phyloP scores from a whole-genome alignment of 2,888 invertebrate genomes.

The Coenonympha glycerion region DNA sequence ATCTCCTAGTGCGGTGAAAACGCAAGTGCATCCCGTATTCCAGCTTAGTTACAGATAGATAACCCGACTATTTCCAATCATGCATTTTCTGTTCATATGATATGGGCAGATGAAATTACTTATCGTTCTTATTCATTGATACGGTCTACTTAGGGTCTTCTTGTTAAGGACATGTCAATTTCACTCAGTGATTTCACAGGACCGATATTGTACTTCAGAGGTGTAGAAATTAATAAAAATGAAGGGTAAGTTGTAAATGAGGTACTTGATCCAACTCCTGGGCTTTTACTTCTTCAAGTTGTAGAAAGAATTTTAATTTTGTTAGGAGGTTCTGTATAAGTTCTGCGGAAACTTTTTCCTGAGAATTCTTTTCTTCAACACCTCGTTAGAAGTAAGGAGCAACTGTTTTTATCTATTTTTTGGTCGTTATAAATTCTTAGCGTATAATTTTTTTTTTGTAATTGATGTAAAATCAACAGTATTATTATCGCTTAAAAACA shows the following conservation, averaged over 20 bases:
- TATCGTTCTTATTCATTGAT: too few relatives aligned
- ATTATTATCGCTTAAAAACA: too few relatives aligned
- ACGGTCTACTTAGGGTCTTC: too few relatives aligned
- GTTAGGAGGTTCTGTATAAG: slow-evolving; percentile 6
- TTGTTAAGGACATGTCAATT: not conserved
- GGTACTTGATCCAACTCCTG: not conserved
- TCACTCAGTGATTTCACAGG: too few relatives aligned
- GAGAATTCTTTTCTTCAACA: slow-evolving; percentile 6
- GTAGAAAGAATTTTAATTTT: slow-evolving; percentile 7
- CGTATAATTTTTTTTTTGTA: too few relatives aligned
- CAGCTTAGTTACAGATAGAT: too few relatives aligned
- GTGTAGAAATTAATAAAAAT: not conserved
- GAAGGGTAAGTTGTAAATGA: slow-evolving; percentile 3
- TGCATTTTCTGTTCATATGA: too few relatives aligned
- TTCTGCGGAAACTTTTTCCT: slow-evolving; percentile 7
- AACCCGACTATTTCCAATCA: too few relatives aligned
- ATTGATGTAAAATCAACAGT: too few relatives aligned
- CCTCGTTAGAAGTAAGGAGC: slow-evolving; percentile 3
- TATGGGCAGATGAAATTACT: too few relatives aligned
- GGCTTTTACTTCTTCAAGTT: slow-evolving; percentile 1
- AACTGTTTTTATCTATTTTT: not conserved
- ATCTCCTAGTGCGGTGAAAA: too few relatives aligned
- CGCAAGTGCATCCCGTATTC: too few relatives aligned
- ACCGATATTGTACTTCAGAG: not conserved
- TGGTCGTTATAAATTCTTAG: not conserved